Percentiles rank a stretch among this genome's conserved stretches.
phyloP scores from a whole-genome alignment of 1,140 invertebrate genomes.

The Epicauta chinensis region DNA sequence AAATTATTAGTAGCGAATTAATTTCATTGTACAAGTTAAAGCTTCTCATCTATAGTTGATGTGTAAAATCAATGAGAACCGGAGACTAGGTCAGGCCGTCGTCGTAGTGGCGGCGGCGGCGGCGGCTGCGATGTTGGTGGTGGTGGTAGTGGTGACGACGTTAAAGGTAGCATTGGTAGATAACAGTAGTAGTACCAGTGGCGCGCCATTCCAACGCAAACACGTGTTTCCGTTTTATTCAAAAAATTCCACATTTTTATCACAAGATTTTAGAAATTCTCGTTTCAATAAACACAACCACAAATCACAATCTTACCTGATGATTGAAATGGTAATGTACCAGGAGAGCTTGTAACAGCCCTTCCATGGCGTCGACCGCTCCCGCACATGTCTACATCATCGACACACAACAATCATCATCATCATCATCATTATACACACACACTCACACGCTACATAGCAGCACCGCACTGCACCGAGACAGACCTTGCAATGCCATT shows the following conservation, averaged over 20 bases:
- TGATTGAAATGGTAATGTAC: constrained; percentile 29
- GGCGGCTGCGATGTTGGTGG: not conserved
- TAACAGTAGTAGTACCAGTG: not conserved
- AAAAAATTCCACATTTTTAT: no score
- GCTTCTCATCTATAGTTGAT: constrained; percentile 17
- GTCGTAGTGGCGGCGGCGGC: constrained; percentile 13
- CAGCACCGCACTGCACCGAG: constrained; percentile 41
- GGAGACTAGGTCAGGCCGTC: constrained; percentile 31
- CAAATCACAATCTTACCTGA: constrained; percentile 14
- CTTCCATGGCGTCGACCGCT: constrained; percentile 35
- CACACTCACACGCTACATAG: no score
- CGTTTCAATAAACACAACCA: not conserved
- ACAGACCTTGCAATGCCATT: constrained; percentile 55
- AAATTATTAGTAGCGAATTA: constrained; percentile 5
- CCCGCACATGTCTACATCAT: constrained; percentile 29
- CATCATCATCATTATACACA: no score
- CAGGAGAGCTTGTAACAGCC: constrained; percentile 37
- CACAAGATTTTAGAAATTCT: no score
- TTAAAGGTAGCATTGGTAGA: not conserved
- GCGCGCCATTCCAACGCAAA: no score
- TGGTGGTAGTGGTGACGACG: not conserved
- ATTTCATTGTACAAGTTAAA: constrained; percentile 16
- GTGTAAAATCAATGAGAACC: constrained; percentile 32
- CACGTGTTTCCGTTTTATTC: no score
- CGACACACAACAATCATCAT: not conserved